Base-by-base conservation (phyloP, 2,888 invertebrate species). In the Muscina levida region DNA sequence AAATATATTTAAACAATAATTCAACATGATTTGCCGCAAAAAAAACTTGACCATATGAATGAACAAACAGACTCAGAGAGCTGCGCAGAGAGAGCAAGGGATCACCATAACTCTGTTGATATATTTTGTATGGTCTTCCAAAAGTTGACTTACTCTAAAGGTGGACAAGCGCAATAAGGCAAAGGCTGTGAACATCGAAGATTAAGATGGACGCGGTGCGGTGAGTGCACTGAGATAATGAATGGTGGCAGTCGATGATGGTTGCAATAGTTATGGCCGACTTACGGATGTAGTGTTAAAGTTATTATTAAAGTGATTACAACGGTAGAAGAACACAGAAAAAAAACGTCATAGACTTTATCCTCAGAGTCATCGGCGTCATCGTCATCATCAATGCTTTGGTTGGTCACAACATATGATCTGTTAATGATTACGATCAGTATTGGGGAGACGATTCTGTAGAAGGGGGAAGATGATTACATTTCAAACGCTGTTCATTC, bases 1-100 rank as follows among this genome's bases (percentile, higher is more conserved):
- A 75, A 77, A 75, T 77, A 77, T 81, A 68, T 77, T 81, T 68
- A 72, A 81, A 81, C 77, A 67, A 77, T 77, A 81, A 81, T 81
- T 81, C 74, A 81, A 81, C 74, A 81, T 77, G 81, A 81, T 77
- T 81, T 81, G 77, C 81, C 68, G 74, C 74, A 42, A 17, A 76
- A n/a, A n/a, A n/a, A n/a, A n/a, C n/a, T n/a, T n/a, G n/a, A n/a
- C n/a, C n/a, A n/a, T n/a, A n/a, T n/a, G n/a, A n/a, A n/a, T n/a
- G n/a, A n/a, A n/a, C n/a, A n/a, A n/a, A n/a, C n/a, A n/a, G n/a
- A n/a, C n/a, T n/a, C 59, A 62, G 4, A 17, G 39, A 65, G 59
- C 46, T 59, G 31, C 46, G 67, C 57, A 26, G 67, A 26, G 70
- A 66, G 66, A 62, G 10, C 71, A 71, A 37, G 51, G 59, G 46